A percentile compares a stretch with the other conserved stretches of the same genome.
Conservation (phyloP, 2,797 vertebrate species). For the Thaleichthys pacificus region DNA sequence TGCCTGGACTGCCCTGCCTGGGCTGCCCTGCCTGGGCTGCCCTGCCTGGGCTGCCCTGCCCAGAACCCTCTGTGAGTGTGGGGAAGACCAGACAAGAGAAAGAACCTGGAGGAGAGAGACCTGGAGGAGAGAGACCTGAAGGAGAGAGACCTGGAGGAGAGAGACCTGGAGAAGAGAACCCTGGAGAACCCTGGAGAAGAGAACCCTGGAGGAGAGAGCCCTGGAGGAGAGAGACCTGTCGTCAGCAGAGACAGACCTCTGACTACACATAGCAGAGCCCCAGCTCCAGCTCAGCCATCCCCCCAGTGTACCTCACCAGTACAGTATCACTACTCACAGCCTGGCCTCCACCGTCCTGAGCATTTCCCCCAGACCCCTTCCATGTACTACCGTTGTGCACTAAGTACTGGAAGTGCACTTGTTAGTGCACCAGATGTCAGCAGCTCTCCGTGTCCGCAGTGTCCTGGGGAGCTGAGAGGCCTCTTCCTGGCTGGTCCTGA, state of each 20-base stretch:
- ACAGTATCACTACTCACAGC: neutral
- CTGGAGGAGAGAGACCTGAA: constrained; percentile 9
- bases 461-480: neutral
- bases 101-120: neutral
- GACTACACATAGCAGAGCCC: neutral
- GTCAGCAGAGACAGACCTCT: neutral
- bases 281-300: too few species aligned
- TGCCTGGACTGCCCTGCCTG: too few species aligned
- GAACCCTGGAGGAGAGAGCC: neutral
- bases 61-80: neutral
- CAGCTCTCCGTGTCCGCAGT: constrained; percentile 1
- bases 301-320: too few species aligned
- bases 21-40: neutral
- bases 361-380: constrained; percentile 15
- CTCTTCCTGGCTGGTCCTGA: constrained; percentile 22
- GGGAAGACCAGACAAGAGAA: neutral
- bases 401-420: constrained; percentile 15
- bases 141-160: neutral
- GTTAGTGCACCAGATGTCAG: constrained; percentile 5
- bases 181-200: constrained; percentile 22
- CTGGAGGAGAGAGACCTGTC: neutral
- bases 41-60: neutral
- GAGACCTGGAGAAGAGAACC: neutral
- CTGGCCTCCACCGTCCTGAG: neutral
- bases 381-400: neutral